Evolutionary conservation across 2,888 invertebrate species (phyloP).

Genomic region (Ophioninae sp.): DNA sequence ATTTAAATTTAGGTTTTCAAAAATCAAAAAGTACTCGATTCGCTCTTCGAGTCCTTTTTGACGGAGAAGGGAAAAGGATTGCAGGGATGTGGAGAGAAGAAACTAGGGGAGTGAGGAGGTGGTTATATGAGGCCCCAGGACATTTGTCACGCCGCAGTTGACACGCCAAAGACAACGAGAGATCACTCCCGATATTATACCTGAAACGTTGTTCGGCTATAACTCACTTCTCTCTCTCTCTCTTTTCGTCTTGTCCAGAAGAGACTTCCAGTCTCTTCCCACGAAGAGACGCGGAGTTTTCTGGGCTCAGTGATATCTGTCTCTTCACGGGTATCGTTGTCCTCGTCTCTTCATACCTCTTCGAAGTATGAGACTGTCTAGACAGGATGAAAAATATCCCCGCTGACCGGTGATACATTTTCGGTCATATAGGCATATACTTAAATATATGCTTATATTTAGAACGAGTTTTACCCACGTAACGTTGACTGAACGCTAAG

Average conservation of each 20-base stretch:
- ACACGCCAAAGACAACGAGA: conserved; percentile 71
- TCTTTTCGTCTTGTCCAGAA: neutral
- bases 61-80: too few relatives aligned
- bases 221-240: conserved; percentile 52
- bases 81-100: too few relatives aligned
- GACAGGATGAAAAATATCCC: conserved; percentile 57
- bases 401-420: conserved; percentile 53
- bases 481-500: neutral
- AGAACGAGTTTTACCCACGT: neutral
- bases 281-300: conserved; percentile 47
- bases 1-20: too few relatives aligned
- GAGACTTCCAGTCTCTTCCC: neutral
- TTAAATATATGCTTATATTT: neutral
- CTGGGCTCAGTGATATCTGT: conserved; percentile 38
- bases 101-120: too few relatives aligned
- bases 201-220: conserved; percentile 63
- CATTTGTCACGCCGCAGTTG: conserved; percentile 74
- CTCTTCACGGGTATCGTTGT: conserved; percentile 59
- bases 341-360: conserved; percentile 38
- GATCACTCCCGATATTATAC: conserved; percentile 71
- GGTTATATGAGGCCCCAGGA: conserved; percentile 58
- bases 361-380: conserved; percentile 45
- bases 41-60: too few relatives aligned
- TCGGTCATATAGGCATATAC: conserved; percentile 30
- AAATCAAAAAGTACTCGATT: too few relatives aligned